phyloP scores from a whole-genome alignment of 2,888 invertebrate species.

The Sphaerophoria taeniata region DNA sequence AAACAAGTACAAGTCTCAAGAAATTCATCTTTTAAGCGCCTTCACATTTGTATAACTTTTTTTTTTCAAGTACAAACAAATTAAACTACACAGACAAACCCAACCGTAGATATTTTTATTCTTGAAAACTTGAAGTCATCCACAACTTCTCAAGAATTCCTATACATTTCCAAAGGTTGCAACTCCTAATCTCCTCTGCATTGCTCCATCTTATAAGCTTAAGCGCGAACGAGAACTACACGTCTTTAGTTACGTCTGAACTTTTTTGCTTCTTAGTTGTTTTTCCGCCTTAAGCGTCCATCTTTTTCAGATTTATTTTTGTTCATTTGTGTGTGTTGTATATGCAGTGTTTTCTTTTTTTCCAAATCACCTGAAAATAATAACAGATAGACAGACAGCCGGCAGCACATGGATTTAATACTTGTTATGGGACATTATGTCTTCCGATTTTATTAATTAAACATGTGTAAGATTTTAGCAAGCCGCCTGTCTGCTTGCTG shows the following conservation, averaged over 20 bases:
- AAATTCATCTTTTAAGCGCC: conserved; percentile 17
- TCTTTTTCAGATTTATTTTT: neutral
- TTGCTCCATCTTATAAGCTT: conserved; percentile 23
- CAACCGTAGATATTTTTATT: conserved; percentile 4
- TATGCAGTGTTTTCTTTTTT: conserved; percentile 1
- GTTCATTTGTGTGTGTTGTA: conserved; percentile 15
- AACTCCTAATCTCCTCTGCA: conserved; percentile 35
- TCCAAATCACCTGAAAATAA: conserved; percentile 54
- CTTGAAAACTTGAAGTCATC: conserved; percentile 20
- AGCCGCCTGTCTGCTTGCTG: conserved; percentile 9
- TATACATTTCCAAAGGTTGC: conserved; percentile 33
- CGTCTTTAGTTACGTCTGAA: conserved; percentile 60
- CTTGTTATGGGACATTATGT: conserved; percentile 70
- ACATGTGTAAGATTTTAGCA: conserved; percentile 41
- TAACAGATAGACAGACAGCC: too few species aligned
- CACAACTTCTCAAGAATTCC: conserved; percentile 46
- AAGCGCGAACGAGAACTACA: conserved; percentile 22
- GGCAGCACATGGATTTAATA: conserved; percentile 53
- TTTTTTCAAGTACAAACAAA: too few species aligned
- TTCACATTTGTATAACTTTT: neutral
- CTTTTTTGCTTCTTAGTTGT: conserved; percentile 28
- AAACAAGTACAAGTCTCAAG: neutral
- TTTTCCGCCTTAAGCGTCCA: neutral
- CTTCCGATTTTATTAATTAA: conserved; percentile 70
- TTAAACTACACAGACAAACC: too few species aligned